Conservation (phyloP, 1,140 invertebrate genomes). For the Euura lappo region DNA sequence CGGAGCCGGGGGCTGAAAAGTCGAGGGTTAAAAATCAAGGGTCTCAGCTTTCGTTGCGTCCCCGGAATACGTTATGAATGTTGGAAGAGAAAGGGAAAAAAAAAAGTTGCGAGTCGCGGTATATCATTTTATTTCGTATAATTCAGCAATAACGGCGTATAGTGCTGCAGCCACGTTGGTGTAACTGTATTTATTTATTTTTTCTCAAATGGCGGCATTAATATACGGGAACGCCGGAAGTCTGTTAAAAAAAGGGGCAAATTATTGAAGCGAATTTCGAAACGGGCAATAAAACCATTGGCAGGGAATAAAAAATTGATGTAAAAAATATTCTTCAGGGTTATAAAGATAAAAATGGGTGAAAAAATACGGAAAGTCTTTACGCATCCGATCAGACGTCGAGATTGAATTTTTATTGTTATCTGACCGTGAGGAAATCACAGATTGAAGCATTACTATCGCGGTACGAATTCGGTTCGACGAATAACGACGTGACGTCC, state of each 20-base stretch:
- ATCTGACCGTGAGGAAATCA: background rate
- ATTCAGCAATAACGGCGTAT: background rate
- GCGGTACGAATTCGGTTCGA: background rate
- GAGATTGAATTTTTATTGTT: background rate
- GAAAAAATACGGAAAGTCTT: background rate
- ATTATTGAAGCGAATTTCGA: background rate
- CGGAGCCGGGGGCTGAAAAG: background rate
- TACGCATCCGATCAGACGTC: background rate
- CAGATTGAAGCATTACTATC: background rate
- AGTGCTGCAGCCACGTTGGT: background rate
- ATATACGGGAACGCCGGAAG: background rate
- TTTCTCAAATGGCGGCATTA: background rate
- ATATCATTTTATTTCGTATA: constrained; percentile 6
- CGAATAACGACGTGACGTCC: constrained; percentile 24
- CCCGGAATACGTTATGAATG: constrained; percentile 8
- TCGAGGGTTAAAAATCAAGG: constrained; percentile 12
- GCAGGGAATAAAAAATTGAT: background rate
- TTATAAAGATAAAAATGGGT: background rate
- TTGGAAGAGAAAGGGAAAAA: background rate
- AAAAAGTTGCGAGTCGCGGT: background rate
- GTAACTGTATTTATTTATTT: background rate
- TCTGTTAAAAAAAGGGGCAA: background rate
- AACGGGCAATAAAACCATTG: background rate
- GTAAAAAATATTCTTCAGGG: background rate
- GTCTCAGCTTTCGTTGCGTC: constrained; percentile 1